These are phyloP conservation scores for Micronycteris hirsuta DNA, from an alignment of 2,113 vertebrate genomes.

Conservation along the genomic window DNA sequence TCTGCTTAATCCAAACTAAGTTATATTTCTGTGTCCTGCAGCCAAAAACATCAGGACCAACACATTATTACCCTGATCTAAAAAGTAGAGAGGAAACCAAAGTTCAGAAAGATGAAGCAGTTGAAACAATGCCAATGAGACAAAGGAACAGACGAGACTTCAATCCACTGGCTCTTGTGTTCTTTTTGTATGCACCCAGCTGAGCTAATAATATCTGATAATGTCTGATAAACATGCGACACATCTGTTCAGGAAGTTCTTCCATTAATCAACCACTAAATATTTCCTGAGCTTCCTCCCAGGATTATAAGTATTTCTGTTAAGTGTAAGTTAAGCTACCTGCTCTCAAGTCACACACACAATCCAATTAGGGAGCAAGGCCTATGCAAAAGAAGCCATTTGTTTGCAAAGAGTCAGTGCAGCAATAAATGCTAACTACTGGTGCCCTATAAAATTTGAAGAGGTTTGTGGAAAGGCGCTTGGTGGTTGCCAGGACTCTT, in stretches of 20 bases:
- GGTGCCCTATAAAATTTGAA: neutral
- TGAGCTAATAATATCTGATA: neutral
- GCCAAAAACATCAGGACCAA: neutral
- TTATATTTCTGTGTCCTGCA: neutral
- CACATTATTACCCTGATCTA: neutral
- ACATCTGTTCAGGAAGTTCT: slow-evolving; percentile 8
- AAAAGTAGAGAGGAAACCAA: neutral
- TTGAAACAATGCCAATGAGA: neutral
- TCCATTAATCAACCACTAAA: slow-evolving; percentile 9
- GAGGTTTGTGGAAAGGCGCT: neutral
- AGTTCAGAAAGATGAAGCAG: neutral
- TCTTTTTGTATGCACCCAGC: neutral
- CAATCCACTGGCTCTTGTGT: neutral
- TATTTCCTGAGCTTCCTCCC: neutral
- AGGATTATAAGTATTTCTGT: neutral
- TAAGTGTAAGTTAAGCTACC: neutral
- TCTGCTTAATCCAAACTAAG: neutral
- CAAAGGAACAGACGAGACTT: neutral
- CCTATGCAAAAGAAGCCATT: neutral
- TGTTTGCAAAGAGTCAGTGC: fast-evolving
- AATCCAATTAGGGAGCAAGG: neutral
- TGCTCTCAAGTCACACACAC: neutral
- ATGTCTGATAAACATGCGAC: neutral
- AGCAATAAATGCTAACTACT: neutral
- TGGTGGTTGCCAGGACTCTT: neutral